Percentiles rank a stretch among this genome's conserved stretches.
These are phyloP conservation scores for Diarsia brunnea DNA, from an alignment of 2,888 invertebrate genomes.

Conservation along the genomic window DNA sequence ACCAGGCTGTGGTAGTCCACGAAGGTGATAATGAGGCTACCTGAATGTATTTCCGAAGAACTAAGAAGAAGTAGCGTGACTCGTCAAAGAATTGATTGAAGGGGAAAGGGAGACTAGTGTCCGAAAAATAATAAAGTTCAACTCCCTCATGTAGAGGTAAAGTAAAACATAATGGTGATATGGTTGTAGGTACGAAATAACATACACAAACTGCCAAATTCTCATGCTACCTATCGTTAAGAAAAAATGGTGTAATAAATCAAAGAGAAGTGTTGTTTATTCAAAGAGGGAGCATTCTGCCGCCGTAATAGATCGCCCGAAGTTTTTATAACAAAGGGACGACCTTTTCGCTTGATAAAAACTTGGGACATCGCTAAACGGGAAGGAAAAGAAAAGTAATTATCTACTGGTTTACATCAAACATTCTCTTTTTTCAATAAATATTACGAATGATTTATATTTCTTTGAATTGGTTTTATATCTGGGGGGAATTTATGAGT, in stretches of 20 bases:
- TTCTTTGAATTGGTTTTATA: constrained; percentile 1
- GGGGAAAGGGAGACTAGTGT: neutral
- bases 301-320: constrained; percentile 54
- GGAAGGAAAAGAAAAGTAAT: constrained; percentile 64
- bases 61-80: neutral
- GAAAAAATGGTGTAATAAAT: constrained; percentile 61
- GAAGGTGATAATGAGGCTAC: neutral
- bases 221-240: constrained; percentile 25
- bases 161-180: neutral
- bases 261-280: constrained; percentile 65
- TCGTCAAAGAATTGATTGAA: neutral
- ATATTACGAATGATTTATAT: constrained; percentile 49
- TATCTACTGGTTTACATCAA: constrained; percentile 62
- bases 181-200: neutral
- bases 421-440: constrained; percentile 52
- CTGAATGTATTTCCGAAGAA: neutral
- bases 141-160: neutral
- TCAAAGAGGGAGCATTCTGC: constrained; percentile 52
- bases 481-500: neutral
- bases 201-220: constrained; percentile 35
- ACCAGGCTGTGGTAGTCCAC: neutral
- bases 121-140: neutral
- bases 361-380: constrained; percentile 63
- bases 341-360: constrained; percentile 68
- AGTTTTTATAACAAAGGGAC: constrained; percentile 63